A percentile compares a stretch with the other conserved stretches of the same genome.
Evolutionary conservation across 2,797 vertebrate species (phyloP).

Genomic region (Scarus forsteni): DNA sequence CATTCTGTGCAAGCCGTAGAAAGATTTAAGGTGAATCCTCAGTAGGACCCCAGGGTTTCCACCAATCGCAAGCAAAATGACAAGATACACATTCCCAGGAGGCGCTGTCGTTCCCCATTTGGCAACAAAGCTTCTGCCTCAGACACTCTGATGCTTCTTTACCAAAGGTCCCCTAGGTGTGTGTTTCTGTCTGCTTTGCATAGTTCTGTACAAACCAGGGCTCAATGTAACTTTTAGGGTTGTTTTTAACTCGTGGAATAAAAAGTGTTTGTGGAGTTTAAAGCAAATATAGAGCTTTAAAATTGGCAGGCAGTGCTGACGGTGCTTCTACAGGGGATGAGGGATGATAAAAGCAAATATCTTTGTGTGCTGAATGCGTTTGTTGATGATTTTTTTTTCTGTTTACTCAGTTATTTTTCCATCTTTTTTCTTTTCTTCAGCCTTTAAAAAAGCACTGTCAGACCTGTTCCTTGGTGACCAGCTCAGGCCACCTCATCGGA

Average conservation of each 20-base stretch:
- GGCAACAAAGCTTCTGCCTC: constrained; percentile 72
- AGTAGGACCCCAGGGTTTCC: constrained; percentile 63
- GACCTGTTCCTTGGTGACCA: constrained; percentile 94
- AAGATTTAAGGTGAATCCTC: constrained; percentile 68
- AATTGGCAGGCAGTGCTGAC: constrained; percentile 19
- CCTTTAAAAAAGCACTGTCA: constrained; percentile 94
- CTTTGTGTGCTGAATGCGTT: constrained; percentile 15
- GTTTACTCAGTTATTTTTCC: constrained; percentile 2
- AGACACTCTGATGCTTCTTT: constrained; percentile 56
- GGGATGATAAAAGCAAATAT: constrained; percentile 20
- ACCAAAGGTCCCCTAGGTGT: constrained; percentile 62
- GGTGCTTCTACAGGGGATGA: constrained; percentile 5
- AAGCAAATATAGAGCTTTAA: constrained; percentile 26
- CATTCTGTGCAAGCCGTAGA: constrained; percentile 40
- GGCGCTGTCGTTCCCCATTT: constrained; percentile 69
- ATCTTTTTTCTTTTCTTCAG: constrained; percentile 69
- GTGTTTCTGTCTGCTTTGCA: constrained; percentile 60
- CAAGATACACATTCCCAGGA: constrained; percentile 65
- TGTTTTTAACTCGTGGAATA: constrained; percentile 27
- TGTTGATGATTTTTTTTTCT: constrained; percentile 1
- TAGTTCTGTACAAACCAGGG: constrained; percentile 45
- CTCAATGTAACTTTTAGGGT: constrained; percentile 47
- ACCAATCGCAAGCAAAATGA: constrained; percentile 65
- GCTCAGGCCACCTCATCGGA: constrained; percentile 93
- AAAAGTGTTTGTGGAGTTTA: constrained; percentile 30